Evolutionary conservation across 2,888 invertebrate species (phyloP).

Genomic region (Proisotoma minuta): DNA sequence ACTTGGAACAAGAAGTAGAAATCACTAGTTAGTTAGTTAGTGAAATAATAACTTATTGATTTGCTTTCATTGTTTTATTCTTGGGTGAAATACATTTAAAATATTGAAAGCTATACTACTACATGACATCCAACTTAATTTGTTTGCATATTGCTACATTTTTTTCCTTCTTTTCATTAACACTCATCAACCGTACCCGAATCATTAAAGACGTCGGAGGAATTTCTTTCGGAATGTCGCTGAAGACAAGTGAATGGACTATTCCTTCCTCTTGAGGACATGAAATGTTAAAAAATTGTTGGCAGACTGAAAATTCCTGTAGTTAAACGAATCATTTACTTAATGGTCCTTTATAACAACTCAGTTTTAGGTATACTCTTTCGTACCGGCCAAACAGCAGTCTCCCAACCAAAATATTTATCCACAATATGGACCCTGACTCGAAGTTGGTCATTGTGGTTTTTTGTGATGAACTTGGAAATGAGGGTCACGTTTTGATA

Average conservation of each 20-base stretch:
- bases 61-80: too few species aligned
- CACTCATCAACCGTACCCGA: constrained; percentile 21
- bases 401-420: constrained; percentile 22
- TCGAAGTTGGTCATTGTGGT: constrained; percentile 12
- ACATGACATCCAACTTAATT: constrained; percentile 19
- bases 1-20: too few species aligned
- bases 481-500: constrained; percentile 24
- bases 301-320: constrained; percentile 28
- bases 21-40: too few species aligned
- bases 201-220: constrained; percentile 24
- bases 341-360: background rate
- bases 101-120: background rate
- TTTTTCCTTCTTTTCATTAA: constrained; percentile 11
- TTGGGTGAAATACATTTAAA: background rate
- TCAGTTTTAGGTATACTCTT: background rate
- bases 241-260: constrained; percentile 19
- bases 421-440: constrained; percentile 20
- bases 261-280: constrained; percentile 24
- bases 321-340: background rate
- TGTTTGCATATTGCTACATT: constrained; percentile 23
- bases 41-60: too few species aligned
- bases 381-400: constrained; percentile 24
- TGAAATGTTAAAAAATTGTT: constrained; percentile 23
- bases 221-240: constrained; percentile 19
- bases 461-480: constrained; percentile 18